phyloP scores from a whole-genome alignment of 2,888 invertebrate species.

The Drosophila pseudotakahashii region DNA sequence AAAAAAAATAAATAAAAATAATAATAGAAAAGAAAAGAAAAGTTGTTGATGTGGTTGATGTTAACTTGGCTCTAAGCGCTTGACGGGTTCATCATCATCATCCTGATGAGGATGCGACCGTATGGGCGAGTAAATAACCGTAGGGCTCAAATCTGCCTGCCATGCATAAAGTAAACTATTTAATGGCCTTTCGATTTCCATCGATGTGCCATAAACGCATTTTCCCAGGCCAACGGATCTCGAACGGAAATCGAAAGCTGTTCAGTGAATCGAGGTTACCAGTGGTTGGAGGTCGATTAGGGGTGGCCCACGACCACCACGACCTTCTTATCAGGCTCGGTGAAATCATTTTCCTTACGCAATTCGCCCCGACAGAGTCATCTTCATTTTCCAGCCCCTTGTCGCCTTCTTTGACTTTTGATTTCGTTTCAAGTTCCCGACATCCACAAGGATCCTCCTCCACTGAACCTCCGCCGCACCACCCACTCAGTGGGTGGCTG shows the following conservation, averaged over 20 bases:
- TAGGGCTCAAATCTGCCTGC: slow-evolving; percentile 73
- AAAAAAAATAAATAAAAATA: slow-evolving; percentile 17
- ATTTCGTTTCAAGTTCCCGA: slow-evolving; percentile 61
- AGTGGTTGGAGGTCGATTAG: slow-evolving; percentile 24
- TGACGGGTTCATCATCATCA: slow-evolving; percentile 64
- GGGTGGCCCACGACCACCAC: slow-evolving; percentile 19
- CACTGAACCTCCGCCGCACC: neutral
- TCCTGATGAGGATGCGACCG: slow-evolving; percentile 56
- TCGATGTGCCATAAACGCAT: slow-evolving; percentile 60
- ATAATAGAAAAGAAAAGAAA: slow-evolving; percentile 20
- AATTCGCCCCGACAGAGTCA: slow-evolving; percentile 50
- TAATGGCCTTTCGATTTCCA: slow-evolving; percentile 70
- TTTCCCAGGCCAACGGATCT: slow-evolving; percentile 44
- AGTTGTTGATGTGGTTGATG: slow-evolving; percentile 55
- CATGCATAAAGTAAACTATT: slow-evolving; percentile 80
- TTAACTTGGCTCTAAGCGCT: slow-evolving; percentile 56
- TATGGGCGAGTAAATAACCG: slow-evolving; percentile 69
- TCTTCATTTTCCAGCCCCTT: slow-evolving; percentile 30
- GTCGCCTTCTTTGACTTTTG: slow-evolving; percentile 58
- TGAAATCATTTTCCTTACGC: slow-evolving; percentile 65
- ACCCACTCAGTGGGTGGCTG: slow-evolving; percentile 17
- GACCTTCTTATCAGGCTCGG: slow-evolving; percentile 39
- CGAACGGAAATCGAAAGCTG: slow-evolving; percentile 74
- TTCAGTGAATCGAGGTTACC: slow-evolving; percentile 62
- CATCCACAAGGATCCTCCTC: slow-evolving; percentile 29